Base-by-base conservation (phyloP, 2,113 vertebrate species). In the Podarcis raffonei region DNA sequence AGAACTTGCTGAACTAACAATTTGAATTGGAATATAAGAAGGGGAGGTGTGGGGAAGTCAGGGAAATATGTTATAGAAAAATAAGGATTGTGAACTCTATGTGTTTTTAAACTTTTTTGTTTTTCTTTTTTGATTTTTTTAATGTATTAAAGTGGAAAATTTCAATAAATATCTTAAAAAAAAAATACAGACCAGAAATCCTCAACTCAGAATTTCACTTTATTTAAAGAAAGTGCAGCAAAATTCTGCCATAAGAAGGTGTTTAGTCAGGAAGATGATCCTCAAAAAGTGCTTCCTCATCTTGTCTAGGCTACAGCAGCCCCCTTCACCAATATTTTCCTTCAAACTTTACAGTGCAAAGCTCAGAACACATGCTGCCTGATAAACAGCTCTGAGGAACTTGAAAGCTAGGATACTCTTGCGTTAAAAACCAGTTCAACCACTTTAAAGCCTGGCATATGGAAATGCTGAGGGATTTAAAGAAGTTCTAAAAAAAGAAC, bases 101-200 rank as follows among this genome's bases (percentile, higher is more conserved):
- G n/a, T n/a, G n/a, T n/a, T n/a, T n/a, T n/a, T n/a, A n/a, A n/a
- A n/a, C n/a, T n/a, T n/a, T n/a, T n/a, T n/a, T n/a, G n/a, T n/a
- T n/a, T n/a, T n/a, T n/a, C n/a, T n/a, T n/a, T n/a, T n/a, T n/a
- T n/a, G n/a, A n/a, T n/a, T n/a, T n/a, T n/a, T n/a, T n/a, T n/a
- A n/a, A n/a, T n/a, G n/a, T n/a, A n/a, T n/a, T n/a, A n/a, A n/a
- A n/a, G n/a, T n/a, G n/a, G n/a, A n/a, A n/a, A n/a, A n/a, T n/a
- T n/a, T n/a, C n/a, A n/a, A n/a, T n/a, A n/a, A n/a, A n/a, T n/a
- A n/a, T n/a, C n/a, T n/a, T n/a, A n/a, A n/a, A n/a, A n/a, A n/a
- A n/a, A n/a, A n/a, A n/a, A n/a, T 83, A 75, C 82, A 25, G 87
- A 83, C 69, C 6, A 91, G 76, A 82, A 85, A 15, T 48, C 71